These are phyloP conservation scores for Diorhabda sublineata DNA, from an alignment of 1,140 invertebrate genomes.

Conservation along the genomic window DNA sequence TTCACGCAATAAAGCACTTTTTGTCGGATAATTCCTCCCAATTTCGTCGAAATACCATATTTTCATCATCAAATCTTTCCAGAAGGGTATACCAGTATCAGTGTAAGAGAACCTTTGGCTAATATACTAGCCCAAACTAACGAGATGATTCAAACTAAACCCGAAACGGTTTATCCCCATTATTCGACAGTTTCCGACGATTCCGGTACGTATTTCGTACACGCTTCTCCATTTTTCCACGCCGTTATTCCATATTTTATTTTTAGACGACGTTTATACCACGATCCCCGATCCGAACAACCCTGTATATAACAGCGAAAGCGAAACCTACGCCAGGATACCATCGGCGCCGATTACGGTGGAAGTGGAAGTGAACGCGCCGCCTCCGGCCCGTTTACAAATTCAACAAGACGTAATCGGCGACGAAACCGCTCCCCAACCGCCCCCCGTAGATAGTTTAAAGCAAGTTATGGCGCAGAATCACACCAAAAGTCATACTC, in stretches of 20 bases:
- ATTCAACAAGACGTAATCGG: conserved; percentile 20
- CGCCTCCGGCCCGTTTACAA: conserved; percentile 32
- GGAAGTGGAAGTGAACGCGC: conserved; percentile 52
- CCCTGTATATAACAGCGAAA: conserved; percentile 70
- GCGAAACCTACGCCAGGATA: conserved; percentile 84
- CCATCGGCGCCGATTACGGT: conserved; percentile 59
- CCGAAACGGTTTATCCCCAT: conserved; percentile 62
- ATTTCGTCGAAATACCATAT: no score
- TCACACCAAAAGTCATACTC: conserved; percentile 62
- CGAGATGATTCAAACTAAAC: conserved; percentile 49
- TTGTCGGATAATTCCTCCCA: no score
- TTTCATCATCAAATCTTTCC: conserved; percentile 17
- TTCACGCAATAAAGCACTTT: no score
- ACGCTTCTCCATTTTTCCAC: background rate
- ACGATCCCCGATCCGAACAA: conserved; percentile 79
- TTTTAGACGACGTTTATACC: conserved; percentile 81
- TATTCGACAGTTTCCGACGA: conserved; percentile 82
- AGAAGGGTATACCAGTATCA: conserved; percentile 89
- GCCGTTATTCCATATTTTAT: conserved; percentile 4
- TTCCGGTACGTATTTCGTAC: conserved; percentile 57
- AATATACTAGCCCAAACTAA: conserved; percentile 60
- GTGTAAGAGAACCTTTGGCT: conserved; percentile 79
- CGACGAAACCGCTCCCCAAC: conserved; percentile 44
- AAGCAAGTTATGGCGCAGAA: conserved; percentile 55
- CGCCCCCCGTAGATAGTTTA: conserved; percentile 56